Conservation (phyloP, 2,888 invertebrate genomes). For the Lottia gigantea region DNA sequence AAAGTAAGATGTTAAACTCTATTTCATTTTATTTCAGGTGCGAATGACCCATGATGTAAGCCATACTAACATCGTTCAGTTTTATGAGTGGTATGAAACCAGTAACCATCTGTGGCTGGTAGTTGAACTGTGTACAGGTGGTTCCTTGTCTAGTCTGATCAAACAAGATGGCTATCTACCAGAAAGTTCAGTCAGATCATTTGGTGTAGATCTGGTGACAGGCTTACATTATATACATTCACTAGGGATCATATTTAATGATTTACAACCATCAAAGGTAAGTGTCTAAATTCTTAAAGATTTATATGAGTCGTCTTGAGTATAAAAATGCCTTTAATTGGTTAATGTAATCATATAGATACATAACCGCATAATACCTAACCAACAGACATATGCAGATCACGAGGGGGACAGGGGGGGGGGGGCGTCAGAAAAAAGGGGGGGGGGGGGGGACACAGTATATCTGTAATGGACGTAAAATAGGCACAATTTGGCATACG, state of each 20-base stretch:
- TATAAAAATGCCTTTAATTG: too few relatives aligned
- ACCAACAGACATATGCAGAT: too few relatives aligned
- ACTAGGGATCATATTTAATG: slow-evolving; percentile 66
- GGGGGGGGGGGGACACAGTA: too few relatives aligned
- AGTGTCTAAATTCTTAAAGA: too few relatives aligned
- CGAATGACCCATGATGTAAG: slow-evolving; percentile 68
- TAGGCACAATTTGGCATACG: too few relatives aligned
- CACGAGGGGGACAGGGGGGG: too few relatives aligned
- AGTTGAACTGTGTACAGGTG: slow-evolving; percentile 68
- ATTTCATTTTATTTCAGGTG: slow-evolving; percentile 49
- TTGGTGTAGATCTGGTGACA: slow-evolving; percentile 64
- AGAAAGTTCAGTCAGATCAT: slow-evolving; percentile 63
- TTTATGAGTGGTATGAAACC: slow-evolving; percentile 70
- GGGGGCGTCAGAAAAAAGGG: too few relatives aligned
- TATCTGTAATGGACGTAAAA: too few relatives aligned
- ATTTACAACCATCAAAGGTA: slow-evolving; percentile 67
- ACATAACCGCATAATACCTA: too few relatives aligned
- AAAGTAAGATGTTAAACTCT: too few relatives aligned
- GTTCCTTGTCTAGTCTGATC: slow-evolving; percentile 63
- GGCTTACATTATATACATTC: slow-evolving; percentile 68
- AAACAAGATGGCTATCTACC: slow-evolving; percentile 65
- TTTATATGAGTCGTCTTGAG: too few relatives aligned
- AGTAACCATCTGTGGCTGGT: slow-evolving; percentile 69
- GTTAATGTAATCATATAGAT: too few relatives aligned
- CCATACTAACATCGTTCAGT: slow-evolving; percentile 66